Base-by-base conservation (phyloP, 2,888 invertebrate genomes). In the Pycnomerus fuliginosus region DNA sequence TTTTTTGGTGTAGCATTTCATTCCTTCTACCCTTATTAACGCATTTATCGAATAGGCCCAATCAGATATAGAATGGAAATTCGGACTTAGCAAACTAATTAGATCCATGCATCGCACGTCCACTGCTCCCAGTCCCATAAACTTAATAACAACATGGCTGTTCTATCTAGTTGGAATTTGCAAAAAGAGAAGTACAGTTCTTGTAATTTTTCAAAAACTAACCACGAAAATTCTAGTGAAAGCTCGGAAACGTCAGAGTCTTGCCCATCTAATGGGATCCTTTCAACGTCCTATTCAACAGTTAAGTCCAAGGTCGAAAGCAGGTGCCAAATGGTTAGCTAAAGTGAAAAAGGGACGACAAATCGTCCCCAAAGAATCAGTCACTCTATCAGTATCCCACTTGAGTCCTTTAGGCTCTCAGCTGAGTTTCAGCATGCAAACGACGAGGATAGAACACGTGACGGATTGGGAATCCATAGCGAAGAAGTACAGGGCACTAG, bases 51-150 rank as follows among this genome's bases (percentile, higher is more conserved):
- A 64, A 64, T 82, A 96, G 84, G 97, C 97, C 22, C 97, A 98
- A 83, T 98, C 98, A 29, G 99, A 99, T 75, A 97, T 95, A 63
- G 99, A 99, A 75, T 99, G 99, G 99, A 99, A 99, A 76, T 99
- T 96, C 71, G 98, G 99, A 16, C 75, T 99, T 65, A 98, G 98
- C 38, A 99, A 99, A 74, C 79, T 99, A 67, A 96, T 99, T 69
- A 80, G 98, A 56, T 96, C 96, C 69, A 99, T 99, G 97, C 98
- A 97, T 76, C 84, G 89, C 64, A 96, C 97, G 3, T 94, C 90
- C 41, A 95, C 97, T 1, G 97, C 99, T 1, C 98, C 99, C 0
- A 90, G 98, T 8, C 99, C 99, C 1, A 83, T 99, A 56, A 99
- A 99, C 74, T 81, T 99, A 55, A 83, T 99, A 64, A 97, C 96